Percentiles rank a stretch among this genome's conserved stretches.
Conservation (phyloP, 2,888 invertebrate genomes). For the Thalpophila matura region DNA sequence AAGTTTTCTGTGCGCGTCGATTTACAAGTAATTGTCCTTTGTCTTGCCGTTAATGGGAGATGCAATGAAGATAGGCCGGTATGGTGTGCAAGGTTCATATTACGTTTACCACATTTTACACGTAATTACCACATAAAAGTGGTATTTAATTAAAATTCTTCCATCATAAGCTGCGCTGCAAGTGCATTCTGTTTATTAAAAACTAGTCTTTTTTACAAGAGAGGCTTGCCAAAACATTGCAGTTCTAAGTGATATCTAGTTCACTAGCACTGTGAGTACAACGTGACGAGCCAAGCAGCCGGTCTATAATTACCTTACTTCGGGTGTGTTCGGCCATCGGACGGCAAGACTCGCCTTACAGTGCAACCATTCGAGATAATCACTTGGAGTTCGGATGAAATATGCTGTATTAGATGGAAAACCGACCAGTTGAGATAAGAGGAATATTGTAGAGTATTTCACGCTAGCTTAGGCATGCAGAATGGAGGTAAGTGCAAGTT, state of each 20-base stretch:
- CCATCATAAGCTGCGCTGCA: background rate
- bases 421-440: slow-evolving; percentile 17
- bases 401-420: slow-evolving; percentile 32
- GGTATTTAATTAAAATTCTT: slow-evolving; percentile 34
- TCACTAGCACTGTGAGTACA: slow-evolving; percentile 39
- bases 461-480: background rate
- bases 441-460: slow-evolving; percentile 10
- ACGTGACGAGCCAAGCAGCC: slow-evolving; percentile 64
- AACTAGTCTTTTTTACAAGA: slow-evolving; percentile 7
- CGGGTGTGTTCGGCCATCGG: slow-evolving; percentile 63
- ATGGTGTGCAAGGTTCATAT: slow-evolving; percentile 37
- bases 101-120: slow-evolving; percentile 24
- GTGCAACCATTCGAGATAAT: slow-evolving; percentile 57
- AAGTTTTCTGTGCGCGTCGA: slow-evolving; percentile 33
- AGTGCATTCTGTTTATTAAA: background rate
- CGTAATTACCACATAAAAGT: slow-evolving; percentile 15
- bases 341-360: slow-evolving; percentile 53
- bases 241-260: slow-evolving; percentile 39
- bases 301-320: slow-evolving; percentile 66
- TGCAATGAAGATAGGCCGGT: slow-evolving; percentile 43
- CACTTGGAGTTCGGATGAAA: slow-evolving; percentile 47
- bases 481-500: background rate
- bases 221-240: slow-evolving; percentile 26
- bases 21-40: slow-evolving; percentile 42
- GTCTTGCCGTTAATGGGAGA: slow-evolving; percentile 34